phyloP scores from a whole-genome alignment of 2,888 invertebrate genomes.

The Acanthosepion esculentum region DNA sequence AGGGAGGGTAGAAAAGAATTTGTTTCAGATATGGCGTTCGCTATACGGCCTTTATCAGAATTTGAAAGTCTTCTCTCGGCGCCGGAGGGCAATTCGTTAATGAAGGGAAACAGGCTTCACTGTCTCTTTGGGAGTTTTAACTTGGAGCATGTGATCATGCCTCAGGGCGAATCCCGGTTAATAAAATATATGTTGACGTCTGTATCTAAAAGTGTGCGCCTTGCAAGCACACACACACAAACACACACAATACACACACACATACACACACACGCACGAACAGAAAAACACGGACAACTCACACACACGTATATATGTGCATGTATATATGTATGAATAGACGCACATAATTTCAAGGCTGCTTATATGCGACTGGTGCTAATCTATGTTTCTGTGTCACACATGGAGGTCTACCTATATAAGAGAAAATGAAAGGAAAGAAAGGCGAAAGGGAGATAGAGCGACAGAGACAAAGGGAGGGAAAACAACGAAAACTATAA shows the following conservation, averaged over 20 bases:
- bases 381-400: constrained; percentile 14
- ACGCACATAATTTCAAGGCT: neutral
- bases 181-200: neutral
- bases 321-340: neutral
- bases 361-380: constrained; percentile 15
- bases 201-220: constrained; percentile 10
- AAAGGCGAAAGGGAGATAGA: neutral
- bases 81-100: neutral
- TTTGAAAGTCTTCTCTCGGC: neutral
- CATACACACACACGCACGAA: neutral
- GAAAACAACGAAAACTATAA: neutral
- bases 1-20: neutral
- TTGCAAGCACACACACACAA: neutral
- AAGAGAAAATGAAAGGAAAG: neutral
- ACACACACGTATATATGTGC: neutral
- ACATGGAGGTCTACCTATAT: neutral
- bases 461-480: neutral
- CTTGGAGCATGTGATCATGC: constrained; percentile 7
- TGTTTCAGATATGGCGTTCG: neutral
- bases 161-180: neutral
- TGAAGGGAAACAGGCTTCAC: neutral
- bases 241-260: neutral
- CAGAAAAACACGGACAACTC: neutral
- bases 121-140: neutral
- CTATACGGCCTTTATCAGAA: neutral